Evolutionary conservation across 2,888 invertebrate genomes (phyloP), one percentile per base, ranked within the genome.

Genomic region (Agriotes lineatus): DNA sequence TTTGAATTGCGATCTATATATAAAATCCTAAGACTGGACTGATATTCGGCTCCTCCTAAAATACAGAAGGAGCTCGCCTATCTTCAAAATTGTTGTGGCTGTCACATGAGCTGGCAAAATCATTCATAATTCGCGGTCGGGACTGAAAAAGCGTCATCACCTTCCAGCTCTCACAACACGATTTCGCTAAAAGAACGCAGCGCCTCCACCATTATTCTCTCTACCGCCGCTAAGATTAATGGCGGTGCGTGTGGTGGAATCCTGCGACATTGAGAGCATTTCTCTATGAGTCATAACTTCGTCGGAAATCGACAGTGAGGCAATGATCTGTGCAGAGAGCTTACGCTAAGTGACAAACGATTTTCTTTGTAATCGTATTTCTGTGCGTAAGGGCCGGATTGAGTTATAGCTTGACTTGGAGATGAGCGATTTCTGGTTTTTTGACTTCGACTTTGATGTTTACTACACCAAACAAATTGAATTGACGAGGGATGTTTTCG

Each of bases 211-310:
- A 37, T 50, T 61, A 61, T 50, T 61, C 61, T 18, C 48, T 50
- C 37, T 50, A 50, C 50, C 48, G 61, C 37, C 52, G 22, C 18
- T 37, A 61, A 50, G 61, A 61, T 61, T 61, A 61, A 61, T 61
- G 61, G 39, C 39, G 22, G 39, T 39, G 50, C 61, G 61, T 61
- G 61, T 50, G 39, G 50, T 37, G 37, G 61, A 61, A 37, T 60
- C 50, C 33, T 16, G 45, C 19, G 50, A 61, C 50, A 52, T 22
- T 39, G 30, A 22, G 61, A 39, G 50, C 61, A 61, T 61, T 61
- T 61, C 33, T 61, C 61, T 61, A 25, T 25, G 50, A 39, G 22
- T 39, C 39, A 37, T 22, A 52, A 61, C 59, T 44, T 60, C 44
- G 33, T 30, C 48, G 44, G 37, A 50, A 61, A 61, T 61, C 52